Conservation (phyloP, 1,140 invertebrate species). For the Caerostris darwini region DNA sequence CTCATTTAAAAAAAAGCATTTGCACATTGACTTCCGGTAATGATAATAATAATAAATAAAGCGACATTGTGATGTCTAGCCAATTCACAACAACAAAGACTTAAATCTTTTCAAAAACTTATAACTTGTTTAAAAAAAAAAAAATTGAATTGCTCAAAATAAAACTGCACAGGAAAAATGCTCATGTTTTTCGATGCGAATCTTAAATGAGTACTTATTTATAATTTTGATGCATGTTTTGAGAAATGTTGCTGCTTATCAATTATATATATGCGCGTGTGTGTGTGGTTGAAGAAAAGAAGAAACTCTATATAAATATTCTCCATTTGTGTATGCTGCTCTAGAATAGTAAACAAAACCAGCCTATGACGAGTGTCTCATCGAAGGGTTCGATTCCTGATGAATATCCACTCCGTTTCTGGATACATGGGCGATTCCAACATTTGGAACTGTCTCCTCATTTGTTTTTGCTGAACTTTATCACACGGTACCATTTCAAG, state of each 20-base stretch:
- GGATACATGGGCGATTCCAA: slow-evolving; percentile 47
- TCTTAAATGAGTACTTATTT: slow-evolving; percentile 51
- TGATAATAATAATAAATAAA: not conserved
- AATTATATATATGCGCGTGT: slow-evolving; percentile 1
- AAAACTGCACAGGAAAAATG: slow-evolving; percentile 26
- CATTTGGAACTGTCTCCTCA: slow-evolving; percentile 59
- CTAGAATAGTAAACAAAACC: slow-evolving; percentile 42
- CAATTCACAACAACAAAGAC: not conserved
- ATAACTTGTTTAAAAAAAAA: not conserved
- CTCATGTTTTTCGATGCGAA: not conserved
- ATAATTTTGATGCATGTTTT: slow-evolving; percentile 4
- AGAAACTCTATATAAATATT: slow-evolving; percentile 63
- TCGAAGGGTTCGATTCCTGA: slow-evolving; percentile 66
- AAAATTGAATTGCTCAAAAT: slow-evolving; percentile 20
- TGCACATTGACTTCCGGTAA: not conserved
- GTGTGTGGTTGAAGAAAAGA: not conserved
- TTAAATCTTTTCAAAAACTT: too few relatives aligned
- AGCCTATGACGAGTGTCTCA: slow-evolving; percentile 48
- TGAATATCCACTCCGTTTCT: slow-evolving; percentile 33
- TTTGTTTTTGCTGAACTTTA: slow-evolving; percentile 48
- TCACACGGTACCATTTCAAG: not conserved
- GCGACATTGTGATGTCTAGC: not conserved
- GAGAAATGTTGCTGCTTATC: slow-evolving; percentile 48
- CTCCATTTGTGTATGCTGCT: slow-evolving; percentile 61
- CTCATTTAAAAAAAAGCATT: slow-evolving; percentile 37